A percentile compares a stretch with the other conserved stretches of the same genome.
Evolutionary conservation across 1,140 invertebrate species (phyloP).

Genomic region (Ditylenchus dipsaci): DNA sequence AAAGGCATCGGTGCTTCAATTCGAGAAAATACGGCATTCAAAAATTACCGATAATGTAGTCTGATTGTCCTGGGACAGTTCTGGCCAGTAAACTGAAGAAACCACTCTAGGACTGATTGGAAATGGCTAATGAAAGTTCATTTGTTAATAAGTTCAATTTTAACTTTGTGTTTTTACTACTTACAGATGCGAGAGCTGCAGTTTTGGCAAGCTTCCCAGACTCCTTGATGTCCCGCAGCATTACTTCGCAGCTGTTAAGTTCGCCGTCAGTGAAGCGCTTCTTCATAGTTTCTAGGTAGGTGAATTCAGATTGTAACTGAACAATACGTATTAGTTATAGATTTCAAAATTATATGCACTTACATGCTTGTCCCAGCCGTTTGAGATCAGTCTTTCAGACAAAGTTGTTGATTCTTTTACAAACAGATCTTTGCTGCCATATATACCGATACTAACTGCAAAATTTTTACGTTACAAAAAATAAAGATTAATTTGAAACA

Average conservation of each 20-base stretch:
- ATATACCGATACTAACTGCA: conserved; percentile 83
- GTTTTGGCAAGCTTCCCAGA: conserved; percentile 71
- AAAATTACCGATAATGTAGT: no score
- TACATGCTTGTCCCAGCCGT: conserved; percentile 66
- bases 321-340: no score
- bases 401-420: conserved; percentile 90
- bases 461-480: background rate
- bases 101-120: conserved; percentile 76
- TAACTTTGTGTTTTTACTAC: conserved; percentile 1
- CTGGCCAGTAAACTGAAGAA: conserved; percentile 97
- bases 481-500: no score
- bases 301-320: conserved; percentile 76
- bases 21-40: no score
- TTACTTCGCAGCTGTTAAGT: conserved; percentile 94
- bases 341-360: background rate
- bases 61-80: conserved; percentile 65
- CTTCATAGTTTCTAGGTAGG: conserved; percentile 90
- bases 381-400: conserved; percentile 81
- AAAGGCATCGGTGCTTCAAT: no score
- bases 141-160: background rate
- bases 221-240: conserved; percentile 91
- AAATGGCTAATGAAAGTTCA: conserved; percentile 19
- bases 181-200: conserved; percentile 37
- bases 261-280: conserved; percentile 88
- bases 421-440: conserved; percentile 95